phyloP scores from a whole-genome alignment of 1,140 invertebrate species.

The Andricus grossulariae region DNA sequence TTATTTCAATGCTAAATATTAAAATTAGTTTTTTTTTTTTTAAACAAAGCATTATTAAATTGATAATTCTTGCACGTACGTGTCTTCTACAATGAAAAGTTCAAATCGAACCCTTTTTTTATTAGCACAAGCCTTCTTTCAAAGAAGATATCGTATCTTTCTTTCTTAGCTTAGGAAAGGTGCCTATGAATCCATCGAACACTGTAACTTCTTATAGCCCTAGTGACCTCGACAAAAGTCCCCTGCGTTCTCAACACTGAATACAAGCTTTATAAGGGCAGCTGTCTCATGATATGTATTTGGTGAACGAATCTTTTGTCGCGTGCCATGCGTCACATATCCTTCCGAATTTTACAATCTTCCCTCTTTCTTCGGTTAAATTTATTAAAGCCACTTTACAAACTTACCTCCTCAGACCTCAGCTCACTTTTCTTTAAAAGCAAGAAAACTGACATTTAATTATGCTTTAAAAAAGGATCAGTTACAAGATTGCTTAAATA shows the following conservation, averaged over 20 bases:
- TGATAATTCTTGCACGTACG: neutral
- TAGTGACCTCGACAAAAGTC: constrained; percentile 45
- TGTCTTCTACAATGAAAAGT: neutral
- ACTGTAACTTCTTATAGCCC: constrained; percentile 10
- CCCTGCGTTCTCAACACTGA: constrained; percentile 45
- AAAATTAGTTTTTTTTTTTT: too few species aligned
- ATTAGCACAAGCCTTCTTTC: neutral
- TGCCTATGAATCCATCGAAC: neutral
- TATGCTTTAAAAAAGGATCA: too few species aligned
- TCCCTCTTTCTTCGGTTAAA: constrained; percentile 11
- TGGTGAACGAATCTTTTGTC: constrained; percentile 57
- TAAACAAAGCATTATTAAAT: neutral
- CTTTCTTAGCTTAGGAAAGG: neutral
- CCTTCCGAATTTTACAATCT: constrained; percentile 43
- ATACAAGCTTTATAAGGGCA: constrained; percentile 52
- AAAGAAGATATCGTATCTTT: neutral
- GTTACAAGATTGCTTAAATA: too few species aligned
- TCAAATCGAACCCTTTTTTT: neutral
- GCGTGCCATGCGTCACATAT: constrained; percentile 52
- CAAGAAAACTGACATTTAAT: too few species aligned
- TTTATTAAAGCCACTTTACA: too few species aligned
- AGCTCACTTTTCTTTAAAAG: too few species aligned
- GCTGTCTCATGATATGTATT: constrained; percentile 57
- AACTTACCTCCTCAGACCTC: too few species aligned
- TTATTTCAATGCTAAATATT: too few species aligned